These are phyloP conservation scores for Itoplectis maculator DNA, from an alignment of 2,888 invertebrate species.

Conservation along the genomic window DNA sequence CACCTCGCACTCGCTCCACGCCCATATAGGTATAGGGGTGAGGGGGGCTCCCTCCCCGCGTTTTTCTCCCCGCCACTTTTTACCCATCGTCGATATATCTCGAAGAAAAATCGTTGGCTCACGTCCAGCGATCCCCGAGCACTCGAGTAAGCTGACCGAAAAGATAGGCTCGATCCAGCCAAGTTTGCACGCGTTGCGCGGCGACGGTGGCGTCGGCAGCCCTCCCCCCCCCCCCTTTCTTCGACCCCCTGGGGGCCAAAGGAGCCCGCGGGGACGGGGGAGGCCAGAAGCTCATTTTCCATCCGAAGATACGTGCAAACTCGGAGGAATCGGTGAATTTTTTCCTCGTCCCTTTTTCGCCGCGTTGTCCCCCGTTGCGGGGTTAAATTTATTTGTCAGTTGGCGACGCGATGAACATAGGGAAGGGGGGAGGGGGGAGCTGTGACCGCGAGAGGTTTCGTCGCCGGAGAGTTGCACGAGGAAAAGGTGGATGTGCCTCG, in stretches of 20 bases:
- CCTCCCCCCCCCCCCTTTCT: no score
- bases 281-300: slow-evolving; percentile 8
- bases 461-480: no score
- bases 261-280: neutral
- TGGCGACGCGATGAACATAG: neutral
- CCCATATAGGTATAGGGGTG: neutral
- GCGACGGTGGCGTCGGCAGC: no score
- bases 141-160: slow-evolving; percentile 36
- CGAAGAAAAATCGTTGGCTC: slow-evolving; percentile 53
- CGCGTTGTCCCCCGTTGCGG: neutral
- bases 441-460: neutral
- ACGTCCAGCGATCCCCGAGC: slow-evolving; percentile 40
- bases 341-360: neutral
- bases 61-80: slow-evolving; percentile 16
- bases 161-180: neutral
- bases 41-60: neutral
- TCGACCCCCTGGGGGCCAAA: neutral
- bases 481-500: no score
- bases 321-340: neutral
- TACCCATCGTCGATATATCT: slow-evolving; percentile 1
- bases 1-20: neutral
- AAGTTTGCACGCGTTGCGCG: no score
- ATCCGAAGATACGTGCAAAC: neutral
- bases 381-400: slow-evolving; percentile 15
- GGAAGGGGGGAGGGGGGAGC: neutral